A percentile compares a stretch with the other conserved stretches of the same genome.
phyloP scores from a whole-genome alignment of 2,888 invertebrate genomes.

The Chirona hameri region DNA sequence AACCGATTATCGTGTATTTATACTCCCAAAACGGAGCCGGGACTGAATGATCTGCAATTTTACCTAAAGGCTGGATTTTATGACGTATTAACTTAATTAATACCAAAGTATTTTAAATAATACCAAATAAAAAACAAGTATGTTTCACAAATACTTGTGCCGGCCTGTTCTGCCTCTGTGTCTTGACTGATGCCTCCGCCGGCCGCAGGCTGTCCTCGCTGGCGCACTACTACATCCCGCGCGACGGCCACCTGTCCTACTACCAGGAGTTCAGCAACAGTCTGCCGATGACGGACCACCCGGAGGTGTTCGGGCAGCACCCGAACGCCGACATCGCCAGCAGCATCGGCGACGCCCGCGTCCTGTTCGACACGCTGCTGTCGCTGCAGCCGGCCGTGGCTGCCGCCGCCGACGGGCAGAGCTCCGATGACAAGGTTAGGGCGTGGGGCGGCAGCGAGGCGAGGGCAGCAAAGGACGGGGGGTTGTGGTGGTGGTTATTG shows the following conservation, averaged over 20 bases:
- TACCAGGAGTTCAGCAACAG: constrained; percentile 76
- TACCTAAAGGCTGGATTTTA: no score
- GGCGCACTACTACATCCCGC: constrained; percentile 74
- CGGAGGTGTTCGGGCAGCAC: constrained; percentile 86
- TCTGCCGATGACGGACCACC: constrained; percentile 72
- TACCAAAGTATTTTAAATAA: no score
- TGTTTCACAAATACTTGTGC: no score
- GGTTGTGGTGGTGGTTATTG: no score
- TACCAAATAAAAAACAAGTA: no score
- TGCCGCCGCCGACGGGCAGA: constrained; percentile 55
- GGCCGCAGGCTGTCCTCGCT: constrained; percentile 63
- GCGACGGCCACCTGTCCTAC: constrained; percentile 73
- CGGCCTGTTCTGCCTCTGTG: no score
- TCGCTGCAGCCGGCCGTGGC: constrained; percentile 68
- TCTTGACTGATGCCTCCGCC: not conserved
- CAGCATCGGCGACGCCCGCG: constrained; percentile 71
- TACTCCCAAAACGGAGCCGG: no score
- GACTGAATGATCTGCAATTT: no score
- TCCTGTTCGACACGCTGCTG: constrained; percentile 72
- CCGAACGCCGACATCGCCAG: constrained; percentile 85
- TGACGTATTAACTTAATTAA: no score
- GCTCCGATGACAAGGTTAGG: constrained; percentile 65
- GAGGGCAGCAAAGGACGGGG: not conserved
- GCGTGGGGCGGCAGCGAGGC: constrained; percentile 54
- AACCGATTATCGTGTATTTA: no score